Percentiles rank a stretch among this genome's conserved stretches.
phyloP scores from a whole-genome alignment of 2,113 vertebrate genomes.

The Dryoscopus gambensis region DNA sequence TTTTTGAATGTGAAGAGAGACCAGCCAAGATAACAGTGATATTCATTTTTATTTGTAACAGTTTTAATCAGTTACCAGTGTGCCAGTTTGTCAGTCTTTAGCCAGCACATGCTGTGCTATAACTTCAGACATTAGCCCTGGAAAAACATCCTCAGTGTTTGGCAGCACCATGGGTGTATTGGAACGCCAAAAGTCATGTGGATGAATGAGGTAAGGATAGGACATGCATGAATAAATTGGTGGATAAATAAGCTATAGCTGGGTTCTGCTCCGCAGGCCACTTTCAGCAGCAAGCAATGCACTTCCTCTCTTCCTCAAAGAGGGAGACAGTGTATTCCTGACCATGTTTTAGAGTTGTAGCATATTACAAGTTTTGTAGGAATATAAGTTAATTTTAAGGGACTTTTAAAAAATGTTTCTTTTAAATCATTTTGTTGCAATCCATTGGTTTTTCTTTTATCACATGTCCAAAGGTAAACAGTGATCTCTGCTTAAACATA shows the following conservation, averaged over 20 bases:
- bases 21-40: not conserved
- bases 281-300: not conserved
- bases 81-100: not conserved
- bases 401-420: not conserved
- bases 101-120: not conserved
- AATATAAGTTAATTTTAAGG: not conserved
- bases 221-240: not conserved
- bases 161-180: not conserved
- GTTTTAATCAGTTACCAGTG: not conserved
- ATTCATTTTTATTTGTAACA: not conserved
- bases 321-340: not conserved
- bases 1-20: not conserved
- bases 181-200: not conserved
- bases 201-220: not conserved
- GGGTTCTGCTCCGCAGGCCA: accelerated
- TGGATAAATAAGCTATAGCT: not conserved
- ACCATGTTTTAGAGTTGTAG: not conserved
- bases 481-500: not conserved
- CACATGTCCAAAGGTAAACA: not conserved
- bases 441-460: not conserved
- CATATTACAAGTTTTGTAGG: not conserved
- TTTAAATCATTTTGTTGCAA: not conserved
- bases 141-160: not conserved
- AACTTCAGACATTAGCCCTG: not conserved
- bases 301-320: not conserved